Percentiles rank a stretch among this genome's conserved stretches.
Conservation (phyloP, 2,888 invertebrate genomes). For the Agriopis leucophaearia region DNA sequence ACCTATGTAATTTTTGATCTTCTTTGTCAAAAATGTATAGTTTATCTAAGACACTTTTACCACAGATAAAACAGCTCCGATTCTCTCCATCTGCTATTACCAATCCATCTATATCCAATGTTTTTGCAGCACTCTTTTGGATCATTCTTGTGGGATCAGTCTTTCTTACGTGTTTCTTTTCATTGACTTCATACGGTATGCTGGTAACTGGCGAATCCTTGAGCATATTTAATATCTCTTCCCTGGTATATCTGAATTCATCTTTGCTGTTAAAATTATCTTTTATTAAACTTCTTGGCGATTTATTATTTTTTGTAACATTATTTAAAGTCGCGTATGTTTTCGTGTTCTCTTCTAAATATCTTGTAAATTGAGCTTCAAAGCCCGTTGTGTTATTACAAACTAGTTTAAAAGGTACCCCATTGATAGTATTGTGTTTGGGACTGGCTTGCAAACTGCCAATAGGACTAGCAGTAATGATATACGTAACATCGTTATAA, state of each 20-base stretch:
- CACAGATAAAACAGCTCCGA: conserved; percentile 76
- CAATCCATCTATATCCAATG: conserved; percentile 66
- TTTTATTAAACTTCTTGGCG: conserved; percentile 66
- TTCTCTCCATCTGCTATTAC: conserved; percentile 65
- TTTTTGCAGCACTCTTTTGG: conserved; percentile 65
- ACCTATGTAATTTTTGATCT: conserved; percentile 75
- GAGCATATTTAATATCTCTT: conserved; percentile 79
- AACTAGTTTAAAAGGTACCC: conserved; percentile 75
- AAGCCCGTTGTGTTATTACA: conserved; percentile 73
- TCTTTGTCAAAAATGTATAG: conserved; percentile 79
- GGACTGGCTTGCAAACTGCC: conserved; percentile 63
- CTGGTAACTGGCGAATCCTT: conserved; percentile 79
- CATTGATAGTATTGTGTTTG: conserved; percentile 69
- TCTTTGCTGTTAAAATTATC: conserved; percentile 64
- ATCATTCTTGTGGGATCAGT: conserved; percentile 73
- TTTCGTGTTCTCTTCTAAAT: conserved; percentile 67
- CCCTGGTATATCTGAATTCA: conserved; percentile 68
- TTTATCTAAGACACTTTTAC: conserved; percentile 73
- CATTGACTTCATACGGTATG: conserved; percentile 68
- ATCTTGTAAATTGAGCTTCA: conserved; percentile 76
- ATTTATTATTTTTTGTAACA: conserved; percentile 64
- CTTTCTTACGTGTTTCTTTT: conserved; percentile 74
- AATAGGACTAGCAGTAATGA: conserved; percentile 74
- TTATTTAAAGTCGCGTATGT: conserved; percentile 67
- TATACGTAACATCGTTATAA: conserved; percentile 62